Percentiles rank a stretch among this genome's conserved stretches.
phyloP scores from a whole-genome alignment of 1,140 invertebrate species.

The Eumeta japonica region DNA sequence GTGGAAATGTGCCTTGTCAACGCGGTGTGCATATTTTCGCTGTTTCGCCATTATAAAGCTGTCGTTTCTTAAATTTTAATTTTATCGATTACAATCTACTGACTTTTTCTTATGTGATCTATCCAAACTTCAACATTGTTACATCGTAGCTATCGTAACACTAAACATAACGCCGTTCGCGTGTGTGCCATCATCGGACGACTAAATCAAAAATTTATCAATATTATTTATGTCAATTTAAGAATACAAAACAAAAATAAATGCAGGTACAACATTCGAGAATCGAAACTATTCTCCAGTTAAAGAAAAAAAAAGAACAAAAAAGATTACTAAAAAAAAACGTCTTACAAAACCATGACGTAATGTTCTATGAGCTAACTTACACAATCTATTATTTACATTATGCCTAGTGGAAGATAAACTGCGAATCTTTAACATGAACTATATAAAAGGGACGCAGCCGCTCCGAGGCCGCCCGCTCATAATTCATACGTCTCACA shows the following conservation, averaged over 20 bases:
- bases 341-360: slow-evolving; percentile 38
- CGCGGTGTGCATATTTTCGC: slow-evolving; percentile 32
- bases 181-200: slow-evolving; percentile 35
- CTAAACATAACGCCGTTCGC: too few relatives aligned
- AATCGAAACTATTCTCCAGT: slow-evolving; percentile 50
- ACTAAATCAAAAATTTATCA: slow-evolving; percentile 41
- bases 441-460: slow-evolving; percentile 43
- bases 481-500: slow-evolving; percentile 45
- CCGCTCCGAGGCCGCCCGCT: too few relatives aligned
- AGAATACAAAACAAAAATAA: slow-evolving; percentile 53
- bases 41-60: slow-evolving; percentile 50
- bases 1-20: slow-evolving; percentile 59
- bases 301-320: slow-evolving; percentile 36
- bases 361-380: slow-evolving; percentile 25
- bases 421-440: slow-evolving; percentile 54
- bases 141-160: slow-evolving; percentile 19
- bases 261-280: slow-evolving; percentile 61
- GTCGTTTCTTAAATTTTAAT: slow-evolving; percentile 38
- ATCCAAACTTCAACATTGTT: slow-evolving; percentile 26
- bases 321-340: slow-evolving; percentile 50
- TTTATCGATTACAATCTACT: slow-evolving; percentile 34
- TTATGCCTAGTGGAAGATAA: slow-evolving; percentile 54
- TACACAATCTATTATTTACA: slow-evolving; percentile 47
- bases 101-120: slow-evolving; percentile 44
- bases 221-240: slow-evolving; percentile 51